These are phyloP conservation scores for Pristionchus maxplancki DNA, from an alignment of 2,888 invertebrate species.

Conservation along the genomic window DNA sequence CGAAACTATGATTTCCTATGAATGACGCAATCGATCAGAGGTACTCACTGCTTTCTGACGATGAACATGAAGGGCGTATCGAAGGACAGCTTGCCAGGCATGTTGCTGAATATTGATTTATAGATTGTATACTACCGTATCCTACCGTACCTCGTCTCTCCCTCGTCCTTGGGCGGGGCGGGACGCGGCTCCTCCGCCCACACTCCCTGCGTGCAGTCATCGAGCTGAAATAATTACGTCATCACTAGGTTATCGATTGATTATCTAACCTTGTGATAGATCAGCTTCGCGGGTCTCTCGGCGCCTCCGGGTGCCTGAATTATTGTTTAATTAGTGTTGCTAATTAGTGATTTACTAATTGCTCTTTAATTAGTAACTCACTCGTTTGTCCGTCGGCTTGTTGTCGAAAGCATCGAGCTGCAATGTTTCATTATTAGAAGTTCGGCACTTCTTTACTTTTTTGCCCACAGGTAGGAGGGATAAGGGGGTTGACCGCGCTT, in stretches of 20 bases:
- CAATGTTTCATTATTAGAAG: not conserved
- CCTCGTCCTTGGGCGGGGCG: not conserved
- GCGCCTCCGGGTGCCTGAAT: not conserved
- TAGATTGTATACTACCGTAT: not conserved
- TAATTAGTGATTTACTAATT: not conserved
- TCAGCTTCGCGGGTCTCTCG: not conserved
- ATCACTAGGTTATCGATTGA: not conserved
- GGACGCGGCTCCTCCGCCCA: not conserved
- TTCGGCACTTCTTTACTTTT: no score
- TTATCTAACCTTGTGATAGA: constrained; percentile 23
- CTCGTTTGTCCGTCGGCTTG: not conserved
- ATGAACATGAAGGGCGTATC: constrained; percentile 34
- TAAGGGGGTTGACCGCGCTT: no score
- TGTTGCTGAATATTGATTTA: not conserved
- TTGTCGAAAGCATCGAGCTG: constrained; percentile 13
- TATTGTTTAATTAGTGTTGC: not conserved
- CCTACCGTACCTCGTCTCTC: constrained; percentile 1
- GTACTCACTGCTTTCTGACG: not conserved
- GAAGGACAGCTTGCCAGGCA: constrained; percentile 34
- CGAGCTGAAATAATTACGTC: not conserved
- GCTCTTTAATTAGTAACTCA: no score
- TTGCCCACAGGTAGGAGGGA: no score
- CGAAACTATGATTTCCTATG: no score
- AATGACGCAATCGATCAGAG: not conserved
- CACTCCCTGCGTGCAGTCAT: constrained; percentile 23